Conservation (phyloP, 2,113 vertebrate species). For the Muscicapa adusta region DNA sequence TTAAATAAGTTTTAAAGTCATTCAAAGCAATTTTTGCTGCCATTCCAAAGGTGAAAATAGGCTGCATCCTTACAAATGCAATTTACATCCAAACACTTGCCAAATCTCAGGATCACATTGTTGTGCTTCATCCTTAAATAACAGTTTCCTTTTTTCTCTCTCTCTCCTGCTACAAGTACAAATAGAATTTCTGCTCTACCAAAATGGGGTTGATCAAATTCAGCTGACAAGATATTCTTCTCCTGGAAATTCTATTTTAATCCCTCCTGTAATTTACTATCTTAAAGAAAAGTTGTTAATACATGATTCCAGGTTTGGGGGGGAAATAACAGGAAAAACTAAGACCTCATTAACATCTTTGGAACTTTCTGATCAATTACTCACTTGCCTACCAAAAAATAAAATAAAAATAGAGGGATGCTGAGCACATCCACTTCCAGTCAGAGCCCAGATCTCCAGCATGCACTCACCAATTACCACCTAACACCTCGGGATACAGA, state of each 20-base stretch:
- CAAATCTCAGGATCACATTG: not conserved
- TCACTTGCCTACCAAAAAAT: not conserved
- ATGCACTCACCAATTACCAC: not conserved
- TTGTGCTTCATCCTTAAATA: not conserved
- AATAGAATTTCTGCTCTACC: constrained; percentile 25
- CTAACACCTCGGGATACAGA: not conserved
- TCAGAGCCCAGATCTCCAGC: not conserved
- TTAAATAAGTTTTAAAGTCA: not conserved
- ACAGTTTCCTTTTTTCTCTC: not conserved
- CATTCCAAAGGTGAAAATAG: not conserved
- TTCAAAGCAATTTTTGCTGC: not conserved
- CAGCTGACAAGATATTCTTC: constrained; percentile 34
- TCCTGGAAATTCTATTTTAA: constrained; percentile 52
- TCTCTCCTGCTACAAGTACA: constrained; percentile 5
- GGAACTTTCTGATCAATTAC: not conserved
- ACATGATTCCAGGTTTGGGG: not conserved
- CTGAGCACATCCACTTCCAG: not conserved
- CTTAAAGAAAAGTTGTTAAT: not conserved
- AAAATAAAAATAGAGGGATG: not conserved
- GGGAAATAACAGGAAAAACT: not conserved
- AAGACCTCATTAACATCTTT: not conserved
- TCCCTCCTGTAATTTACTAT: not conserved
- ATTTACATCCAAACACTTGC: not conserved
- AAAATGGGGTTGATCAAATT: constrained; percentile 22
- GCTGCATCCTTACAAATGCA: not conserved